Conservation (phyloP, 2,888 invertebrate species). For the Eubasilissa splendida region DNA sequence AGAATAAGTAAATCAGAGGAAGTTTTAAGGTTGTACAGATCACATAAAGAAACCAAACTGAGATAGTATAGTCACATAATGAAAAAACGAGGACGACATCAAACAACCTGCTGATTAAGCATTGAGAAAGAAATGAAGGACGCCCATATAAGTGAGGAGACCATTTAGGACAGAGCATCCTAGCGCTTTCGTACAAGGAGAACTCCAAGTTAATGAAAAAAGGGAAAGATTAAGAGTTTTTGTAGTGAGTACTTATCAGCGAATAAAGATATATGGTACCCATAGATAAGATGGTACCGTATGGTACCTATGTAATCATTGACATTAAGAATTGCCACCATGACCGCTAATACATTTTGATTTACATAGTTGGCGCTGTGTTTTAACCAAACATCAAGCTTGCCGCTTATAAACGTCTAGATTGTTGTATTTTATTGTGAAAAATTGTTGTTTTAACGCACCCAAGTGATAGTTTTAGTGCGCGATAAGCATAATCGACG, state of each 20-base stretch:
- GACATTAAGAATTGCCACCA: constrained; percentile 20
- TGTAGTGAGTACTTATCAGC: not conserved
- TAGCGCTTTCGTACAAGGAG: no score
- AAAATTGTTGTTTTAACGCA: constrained; percentile 18
- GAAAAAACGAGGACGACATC: no score
- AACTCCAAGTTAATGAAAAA: no score
- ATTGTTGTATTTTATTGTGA: constrained; percentile 41
- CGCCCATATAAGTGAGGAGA: no score
- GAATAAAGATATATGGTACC: not conserved
- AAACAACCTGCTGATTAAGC: no score
- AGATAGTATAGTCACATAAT: no score
- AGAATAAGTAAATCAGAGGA: no score
- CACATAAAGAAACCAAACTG: no score
- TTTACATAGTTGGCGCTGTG: constrained; percentile 39
- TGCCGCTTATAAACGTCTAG: constrained; percentile 47
- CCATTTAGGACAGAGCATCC: no score
- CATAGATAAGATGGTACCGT: not conserved
- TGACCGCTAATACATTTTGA: not conserved
- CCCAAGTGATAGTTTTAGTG: constrained; percentile 22
- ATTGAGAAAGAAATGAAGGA: no score
- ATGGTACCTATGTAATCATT: not conserved
- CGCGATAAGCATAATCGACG: not conserved
- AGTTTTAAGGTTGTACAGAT: no score
- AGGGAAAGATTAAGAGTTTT: not conserved
- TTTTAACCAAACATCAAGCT: constrained; percentile 54